Percentiles rank a stretch among this genome's conserved stretches.
These are phyloP conservation scores for Brachirus orientalis DNA, from an alignment of 2,113 vertebrate genomes.

Conservation along the genomic window DNA sequence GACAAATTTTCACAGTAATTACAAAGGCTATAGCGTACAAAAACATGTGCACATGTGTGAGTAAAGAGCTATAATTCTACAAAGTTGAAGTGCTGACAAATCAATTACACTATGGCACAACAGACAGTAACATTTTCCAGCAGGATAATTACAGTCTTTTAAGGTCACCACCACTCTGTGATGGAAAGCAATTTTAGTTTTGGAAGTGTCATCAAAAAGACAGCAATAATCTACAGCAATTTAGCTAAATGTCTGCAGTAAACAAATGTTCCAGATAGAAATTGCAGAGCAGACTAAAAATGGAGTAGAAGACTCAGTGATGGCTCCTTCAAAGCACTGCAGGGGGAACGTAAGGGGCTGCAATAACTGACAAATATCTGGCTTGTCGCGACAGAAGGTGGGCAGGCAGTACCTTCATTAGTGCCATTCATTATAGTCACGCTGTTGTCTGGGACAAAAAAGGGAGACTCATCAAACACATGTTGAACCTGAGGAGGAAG, in stretches of 20 bases:
- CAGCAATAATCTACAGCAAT: constrained; percentile 44
- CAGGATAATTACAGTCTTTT: constrained; percentile 58
- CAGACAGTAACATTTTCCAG: constrained; percentile 28
- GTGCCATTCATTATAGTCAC: constrained; percentile 94
- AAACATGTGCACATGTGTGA: neutral
- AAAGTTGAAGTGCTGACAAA: constrained; percentile 65
- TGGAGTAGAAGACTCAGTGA: constrained; percentile 7
- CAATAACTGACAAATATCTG: constrained; percentile 7
- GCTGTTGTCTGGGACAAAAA: constrained; percentile 89
- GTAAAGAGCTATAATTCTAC: constrained; percentile 8
- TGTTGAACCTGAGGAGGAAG: constrained; percentile 83
- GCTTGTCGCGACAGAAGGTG: neutral
- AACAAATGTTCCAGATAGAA: constrained; percentile 25
- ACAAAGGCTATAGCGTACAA: neutral
- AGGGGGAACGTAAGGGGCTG: constrained; percentile 22
- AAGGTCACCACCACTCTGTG: constrained; percentile 42
- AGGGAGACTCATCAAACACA: constrained; percentile 93
- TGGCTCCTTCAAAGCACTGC: constrained; percentile 19
- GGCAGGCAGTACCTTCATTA: constrained; percentile 86
- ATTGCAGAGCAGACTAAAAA: constrained; percentile 15
- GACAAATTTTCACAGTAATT: constrained; percentile 11
- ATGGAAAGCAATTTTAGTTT: constrained; percentile 35
- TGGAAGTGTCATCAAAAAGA: constrained; percentile 47
- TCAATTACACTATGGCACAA: constrained; percentile 33
- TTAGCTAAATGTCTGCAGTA: constrained; percentile 43